Base-by-base conservation (phyloP, 1,140 invertebrate species). In the Papilio machaon region DNA sequence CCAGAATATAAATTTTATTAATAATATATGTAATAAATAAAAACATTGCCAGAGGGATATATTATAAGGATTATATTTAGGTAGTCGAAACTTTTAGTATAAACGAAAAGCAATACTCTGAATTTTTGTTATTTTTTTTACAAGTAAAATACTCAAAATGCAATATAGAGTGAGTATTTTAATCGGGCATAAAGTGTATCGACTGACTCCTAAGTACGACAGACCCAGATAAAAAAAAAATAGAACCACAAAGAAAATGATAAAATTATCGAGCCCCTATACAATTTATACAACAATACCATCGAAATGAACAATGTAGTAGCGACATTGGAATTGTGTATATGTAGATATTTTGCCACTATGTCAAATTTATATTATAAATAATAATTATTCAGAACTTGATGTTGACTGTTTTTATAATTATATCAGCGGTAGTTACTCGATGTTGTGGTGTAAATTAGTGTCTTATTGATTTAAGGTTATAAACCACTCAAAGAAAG, bases 401-500 rank as follows among this genome's bases (percentile, higher is more conserved):
- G 94, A 94, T 95, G 95, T 95, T 95, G 95, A 95, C 92, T 95
- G 94, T 95, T 95, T 94, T 95, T 95, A 95, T 94, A 93, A 93
- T 92, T 92, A 92, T 94, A 94, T 94, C 91, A 91, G 91, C 94
- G 89, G 94, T 93, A 94, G 94, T 95, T 93, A 95, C 88, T 95
- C 91, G 95, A 94, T 95, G 95, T 95, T 95, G 95, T 95, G 95
- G 92, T 92, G 94, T 95, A 94, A 94, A 92, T 91, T 93, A 93
- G 90, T 95, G 93, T 94, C 90, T 94, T 94, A 94, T 94, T 91
- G 89, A 84, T 86, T 84, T 93, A 93, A 92, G 91, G 82, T 86
- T 77, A 81, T 86, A 85, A 84, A 91, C 88, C 90, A 91, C 90
- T 94, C 90, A 90, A 91, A 91, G 86, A 84, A 47, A 15, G 19